Base-by-base conservation (phyloP, 23 tunicate genomes). In the Styela plicata region DNA sequence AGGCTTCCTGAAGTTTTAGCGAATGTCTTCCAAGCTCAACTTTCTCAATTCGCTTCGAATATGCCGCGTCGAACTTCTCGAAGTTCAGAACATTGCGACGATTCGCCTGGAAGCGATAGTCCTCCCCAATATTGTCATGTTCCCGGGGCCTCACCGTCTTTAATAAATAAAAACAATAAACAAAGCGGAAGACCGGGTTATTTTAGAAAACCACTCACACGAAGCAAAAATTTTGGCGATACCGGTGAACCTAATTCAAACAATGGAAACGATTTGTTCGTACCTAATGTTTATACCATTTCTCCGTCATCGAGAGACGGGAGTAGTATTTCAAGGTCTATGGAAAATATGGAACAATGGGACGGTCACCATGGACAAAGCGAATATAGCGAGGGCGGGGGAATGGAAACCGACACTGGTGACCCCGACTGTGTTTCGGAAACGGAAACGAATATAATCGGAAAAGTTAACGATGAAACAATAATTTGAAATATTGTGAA, bases 1-100 rank as follows among this genome's bases (percentile, higher is more conserved):
- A 62, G 85, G 29, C 87, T 93, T 1, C 98, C 98, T 17, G 85
- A 85, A 5, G 37, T 30, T 32, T 28, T 71, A 7, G 31, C 10
- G 31, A 28, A 66, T 17, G 16, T 25, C 16, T 66, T 66, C 71
- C 30, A 28, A 66, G 31, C 7, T 10, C 31, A 25, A 7, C 71
- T 66, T 25, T 10, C 71, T 28, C 31, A 66, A 28, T 25, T 26
- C 7, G 17, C 30, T 3, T 66, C 71, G 71, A 28, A 66, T 17
- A 7, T 44, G 13, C 13, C 57, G 13, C 57, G 57, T 13, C 57
- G 57, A 44, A 5, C 57, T 44, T 13, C 57, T 44, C 57, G 57
- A 44, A 13, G 57, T 44, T 44, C 57, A 7, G 57, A 44, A 44
- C 57, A 44, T 44, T 44, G 57, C 13, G 57, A 44, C 57, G 57